Evolutionary conservation across 1,140 invertebrate genomes (phyloP).

Genomic region (Heliconius eleuchia): DNA sequence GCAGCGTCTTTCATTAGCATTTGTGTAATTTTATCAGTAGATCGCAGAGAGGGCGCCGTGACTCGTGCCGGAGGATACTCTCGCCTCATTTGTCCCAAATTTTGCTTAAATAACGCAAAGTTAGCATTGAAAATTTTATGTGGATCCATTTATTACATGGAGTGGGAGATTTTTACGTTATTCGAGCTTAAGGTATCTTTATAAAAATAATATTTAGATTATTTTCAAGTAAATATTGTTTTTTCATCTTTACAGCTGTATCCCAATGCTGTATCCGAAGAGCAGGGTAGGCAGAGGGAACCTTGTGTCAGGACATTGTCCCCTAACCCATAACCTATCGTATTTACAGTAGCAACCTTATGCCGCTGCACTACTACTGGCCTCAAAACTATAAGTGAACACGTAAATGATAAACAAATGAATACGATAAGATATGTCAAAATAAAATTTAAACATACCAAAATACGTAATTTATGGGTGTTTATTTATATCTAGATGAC

Average conservation of each 20-base stretch:
- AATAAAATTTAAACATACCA: neutral
- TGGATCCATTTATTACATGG: slow-evolving; percentile 4
- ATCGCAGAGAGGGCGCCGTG: slow-evolving; percentile 43
- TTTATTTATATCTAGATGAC: neutral
- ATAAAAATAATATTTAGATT: neutral
- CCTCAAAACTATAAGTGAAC: no score
- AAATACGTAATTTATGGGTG: neutral
- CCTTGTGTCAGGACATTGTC: no score
- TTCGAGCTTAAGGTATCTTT: neutral
- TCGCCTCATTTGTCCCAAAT: slow-evolving; percentile 59
- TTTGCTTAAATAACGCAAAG: slow-evolving; percentile 53
- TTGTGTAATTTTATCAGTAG: slow-evolving; percentile 71
- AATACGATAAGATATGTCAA: slow-evolving; percentile 5
- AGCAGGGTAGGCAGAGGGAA: no score
- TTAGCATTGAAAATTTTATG: slow-evolving; percentile 50
- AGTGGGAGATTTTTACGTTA: neutral
- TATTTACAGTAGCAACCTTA: no score
- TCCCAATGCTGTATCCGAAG: no score
- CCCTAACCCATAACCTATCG: no score
- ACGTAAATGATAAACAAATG: neutral
- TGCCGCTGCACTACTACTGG: no score
- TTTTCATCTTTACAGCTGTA: no score
- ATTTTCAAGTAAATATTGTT: neutral
- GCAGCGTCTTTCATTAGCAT: slow-evolving; percentile 71
- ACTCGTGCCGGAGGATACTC: slow-evolving; percentile 43